A percentile compares a stretch with the other conserved stretches of the same genome.
phyloP scores from a whole-genome alignment of 2,888 invertebrate species.

The Patella depressa region DNA sequence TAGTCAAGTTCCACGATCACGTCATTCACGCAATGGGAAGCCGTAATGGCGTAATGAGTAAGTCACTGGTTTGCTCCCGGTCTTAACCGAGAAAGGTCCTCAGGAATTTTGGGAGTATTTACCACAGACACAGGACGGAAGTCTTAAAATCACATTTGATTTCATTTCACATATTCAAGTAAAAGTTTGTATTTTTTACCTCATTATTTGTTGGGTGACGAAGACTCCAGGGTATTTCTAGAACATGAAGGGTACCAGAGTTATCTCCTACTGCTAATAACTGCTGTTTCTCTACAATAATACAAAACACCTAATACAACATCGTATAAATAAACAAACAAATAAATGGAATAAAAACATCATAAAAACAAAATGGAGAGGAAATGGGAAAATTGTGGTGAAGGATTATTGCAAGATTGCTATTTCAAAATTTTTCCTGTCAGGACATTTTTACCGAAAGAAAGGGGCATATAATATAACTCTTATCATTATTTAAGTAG shows the following conservation, averaged over 20 bases:
- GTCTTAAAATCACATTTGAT: not conserved
- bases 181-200: slow-evolving; percentile 51
- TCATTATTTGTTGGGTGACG: slow-evolving; percentile 66
- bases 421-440: no score
- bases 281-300: slow-evolving; percentile 67
- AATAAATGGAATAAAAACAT: no score
- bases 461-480: no score
- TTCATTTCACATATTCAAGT: not conserved
- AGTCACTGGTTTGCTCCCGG: not conserved
- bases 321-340: no score
- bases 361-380: no score
- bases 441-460: no score
- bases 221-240: slow-evolving; percentile 71
- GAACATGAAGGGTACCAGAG: slow-evolving; percentile 69
- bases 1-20: no score
- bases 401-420: no score
- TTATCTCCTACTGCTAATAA: slow-evolving; percentile 70
- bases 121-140: not conserved
- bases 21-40: not conserved
- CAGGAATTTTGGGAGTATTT: not conserved
- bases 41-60: not conserved
- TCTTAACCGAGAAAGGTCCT: not conserved
- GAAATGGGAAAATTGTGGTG: no score
- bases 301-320: no score
- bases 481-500: no score